Evolutionary conservation across 1,140 invertebrate genomes (phyloP).

Genomic region (Atopsyche davidsoni): DNA sequence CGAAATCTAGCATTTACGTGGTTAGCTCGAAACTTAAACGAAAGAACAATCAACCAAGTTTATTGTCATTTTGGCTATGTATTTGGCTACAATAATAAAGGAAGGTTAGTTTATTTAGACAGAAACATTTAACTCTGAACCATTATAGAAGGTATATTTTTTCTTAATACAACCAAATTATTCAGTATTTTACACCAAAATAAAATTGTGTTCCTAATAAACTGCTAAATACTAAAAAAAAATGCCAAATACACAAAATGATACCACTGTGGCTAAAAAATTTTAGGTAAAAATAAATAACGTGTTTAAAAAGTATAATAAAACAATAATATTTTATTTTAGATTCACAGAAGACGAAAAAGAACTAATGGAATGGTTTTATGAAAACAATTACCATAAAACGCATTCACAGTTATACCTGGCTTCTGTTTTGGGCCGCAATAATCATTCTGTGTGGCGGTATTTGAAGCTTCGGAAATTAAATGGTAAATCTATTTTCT

Average conservation of each 20-base stretch:
- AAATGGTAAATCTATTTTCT: background rate
- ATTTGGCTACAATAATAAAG: constrained; percentile 16
- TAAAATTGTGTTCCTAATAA: too few species aligned
- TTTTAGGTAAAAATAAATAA: too few species aligned
- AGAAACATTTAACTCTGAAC: too few species aligned
- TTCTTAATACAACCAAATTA: too few species aligned
- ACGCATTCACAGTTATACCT: constrained; percentile 14
- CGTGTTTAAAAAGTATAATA: background rate
- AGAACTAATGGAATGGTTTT: constrained; percentile 16
- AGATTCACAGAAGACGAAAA: constrained; percentile 21
- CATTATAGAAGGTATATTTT: too few species aligned
- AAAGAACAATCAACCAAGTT: constrained; percentile 21
- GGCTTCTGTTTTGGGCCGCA: constrained; percentile 19
- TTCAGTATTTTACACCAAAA: too few species aligned
- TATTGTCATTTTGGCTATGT: constrained; percentile 21
- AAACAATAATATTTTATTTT: constrained; percentile 3
- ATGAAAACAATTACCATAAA: constrained; percentile 5
- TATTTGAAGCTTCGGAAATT: constrained; percentile 7
- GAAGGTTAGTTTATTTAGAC: constrained; percentile 17
- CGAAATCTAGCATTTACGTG: constrained; percentile 15
- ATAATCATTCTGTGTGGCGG: constrained; percentile 19
- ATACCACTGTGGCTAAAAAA: too few species aligned
- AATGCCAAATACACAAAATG: too few species aligned
- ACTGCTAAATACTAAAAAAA: too few species aligned
- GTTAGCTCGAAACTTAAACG: constrained; percentile 9